Evolutionary conservation across 2,797 vertebrate species (phyloP), one percentile per base, ranked within the genome.

Genomic region (Sebastes hopkinsi): DNA sequence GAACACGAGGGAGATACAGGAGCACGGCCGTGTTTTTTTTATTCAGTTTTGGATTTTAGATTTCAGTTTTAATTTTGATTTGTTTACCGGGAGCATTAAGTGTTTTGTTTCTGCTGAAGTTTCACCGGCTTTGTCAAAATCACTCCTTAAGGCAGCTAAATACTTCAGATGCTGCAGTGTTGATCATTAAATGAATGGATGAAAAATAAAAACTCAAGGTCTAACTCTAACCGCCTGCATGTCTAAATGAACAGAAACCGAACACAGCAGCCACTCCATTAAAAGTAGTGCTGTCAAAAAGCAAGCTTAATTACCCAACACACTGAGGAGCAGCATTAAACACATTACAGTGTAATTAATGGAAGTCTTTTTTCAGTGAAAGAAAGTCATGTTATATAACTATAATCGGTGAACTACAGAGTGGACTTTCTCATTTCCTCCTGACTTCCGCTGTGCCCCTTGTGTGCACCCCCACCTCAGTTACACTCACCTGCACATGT

Each of bases 321-420:
- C 54, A 62, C 25, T 11, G 64, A 70, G 38, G 72, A 85, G 14
- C 38, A 27, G 23, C 75, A 71, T 79, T 75, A 70, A 81, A 75
- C 74, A 81, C 46, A 76, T 84, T 75, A 52, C 46, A 79, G 23
- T 10, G 13, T 79, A 67, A 89, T 82, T 83, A 73, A 79, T 67
- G n/a, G 29, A 38, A 70, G 32, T 52, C 0, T 11, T 75, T 87
- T 82, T 81, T 60, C 50, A 69, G 64, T 64, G 59, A 61, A 67
- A 74, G 68, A 76, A 78, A 80, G 36, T 80, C 12, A 52, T 72
- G 54, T 30, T 23, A 52, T 50, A 27, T 58, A 71, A 58, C 66
- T 78, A 20, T 75, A 67, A 80, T 72, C 55, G n/a, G 16, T 70
- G 56, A 30, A 52, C 32, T 50, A 42, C 54, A 64, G 72, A 78